A percentile compares a stretch with the other conserved stretches of the same genome.
Evolutionary conservation across 1,140 invertebrate species (phyloP).

Genomic region (Pristionchus pacificus): DNA sequence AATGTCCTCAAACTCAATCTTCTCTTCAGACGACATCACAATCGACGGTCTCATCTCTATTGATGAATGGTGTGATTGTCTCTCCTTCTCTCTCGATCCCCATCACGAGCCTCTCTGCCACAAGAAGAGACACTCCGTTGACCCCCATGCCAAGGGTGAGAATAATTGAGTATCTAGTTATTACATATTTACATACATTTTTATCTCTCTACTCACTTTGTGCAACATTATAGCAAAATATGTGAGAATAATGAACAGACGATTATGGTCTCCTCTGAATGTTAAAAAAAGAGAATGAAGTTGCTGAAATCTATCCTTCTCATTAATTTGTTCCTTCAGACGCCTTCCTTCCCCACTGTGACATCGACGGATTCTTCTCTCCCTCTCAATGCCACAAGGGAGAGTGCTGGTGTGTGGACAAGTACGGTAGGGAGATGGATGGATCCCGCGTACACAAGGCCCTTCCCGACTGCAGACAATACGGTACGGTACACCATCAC

Average conservation of each 20-base stretch:
- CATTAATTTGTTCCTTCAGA: constrained; percentile 30
- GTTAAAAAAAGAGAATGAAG: too few relatives aligned
- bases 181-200: constrained; percentile 5
- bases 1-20: neutral
- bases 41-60: constrained; percentile 30
- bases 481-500: too few relatives aligned
- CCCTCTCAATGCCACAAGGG: constrained; percentile 50
- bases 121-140: constrained; percentile 27
- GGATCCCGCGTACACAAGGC: constrained; percentile 38
- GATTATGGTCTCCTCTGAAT: too few relatives aligned
- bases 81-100: constrained; percentile 25
- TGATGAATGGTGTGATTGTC: constrained; percentile 40
- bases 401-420: constrained; percentile 57
- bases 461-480: constrained; percentile 39
- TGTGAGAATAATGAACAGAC: too few relatives aligned
- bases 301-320: constrained; percentile 7
- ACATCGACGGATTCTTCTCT: constrained; percentile 53
- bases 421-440: constrained; percentile 50
- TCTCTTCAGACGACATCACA: constrained; percentile 16
- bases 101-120: constrained; percentile 37
- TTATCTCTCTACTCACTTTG: neutral
- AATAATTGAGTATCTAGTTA: neutral
- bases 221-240: too few relatives aligned
- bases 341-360: constrained; percentile 48
- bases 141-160: constrained; percentile 33